These are phyloP conservation scores for Notothenia rossii DNA, from an alignment of 2,113 vertebrate species.

Conservation along the genomic window DNA sequence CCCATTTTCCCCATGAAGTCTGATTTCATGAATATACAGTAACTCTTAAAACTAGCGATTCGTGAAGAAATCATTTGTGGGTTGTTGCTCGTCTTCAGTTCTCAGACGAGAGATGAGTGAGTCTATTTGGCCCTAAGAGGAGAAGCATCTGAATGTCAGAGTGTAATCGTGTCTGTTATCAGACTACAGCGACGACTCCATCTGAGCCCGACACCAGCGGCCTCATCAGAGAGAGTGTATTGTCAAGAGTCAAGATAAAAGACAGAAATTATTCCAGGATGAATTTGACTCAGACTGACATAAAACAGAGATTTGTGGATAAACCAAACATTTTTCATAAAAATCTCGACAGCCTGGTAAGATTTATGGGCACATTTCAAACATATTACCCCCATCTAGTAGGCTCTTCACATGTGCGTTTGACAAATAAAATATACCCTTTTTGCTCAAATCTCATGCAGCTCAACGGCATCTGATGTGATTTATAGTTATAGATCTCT, in stretches of 20 bases:
- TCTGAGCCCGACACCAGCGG: constrained; percentile 22
- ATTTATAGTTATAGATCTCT: constrained; percentile 56
- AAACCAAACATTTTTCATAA: constrained; percentile 48
- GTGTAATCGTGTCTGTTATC: constrained; percentile 39
- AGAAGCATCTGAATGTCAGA: constrained; percentile 40
- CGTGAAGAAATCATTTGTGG: background rate
- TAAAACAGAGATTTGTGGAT: constrained; percentile 47
- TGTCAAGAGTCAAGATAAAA: constrained; percentile 54
- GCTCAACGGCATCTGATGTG: constrained; percentile 41
- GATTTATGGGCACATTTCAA: constrained; percentile 59
- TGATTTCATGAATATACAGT: background rate
- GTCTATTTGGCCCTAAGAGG: constrained; percentile 32
- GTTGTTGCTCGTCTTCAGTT: background rate
- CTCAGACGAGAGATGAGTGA: constrained; percentile 15
- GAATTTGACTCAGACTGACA: constrained; percentile 36
- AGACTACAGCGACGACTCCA: constrained; percentile 32
- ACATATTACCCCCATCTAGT: constrained; percentile 43
- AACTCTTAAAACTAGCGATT: background rate
- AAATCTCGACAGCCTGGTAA: constrained; percentile 9
- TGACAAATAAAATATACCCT: constrained; percentile 67
- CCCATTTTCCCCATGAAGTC: background rate
- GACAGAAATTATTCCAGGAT: constrained; percentile 27
- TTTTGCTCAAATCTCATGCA: constrained; percentile 29
- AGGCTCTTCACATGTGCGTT: constrained; percentile 41
- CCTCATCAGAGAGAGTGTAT: constrained; percentile 27